Base-by-base conservation (phyloP, 1,140 invertebrate species). In the Aphelenchoides avenae region DNA sequence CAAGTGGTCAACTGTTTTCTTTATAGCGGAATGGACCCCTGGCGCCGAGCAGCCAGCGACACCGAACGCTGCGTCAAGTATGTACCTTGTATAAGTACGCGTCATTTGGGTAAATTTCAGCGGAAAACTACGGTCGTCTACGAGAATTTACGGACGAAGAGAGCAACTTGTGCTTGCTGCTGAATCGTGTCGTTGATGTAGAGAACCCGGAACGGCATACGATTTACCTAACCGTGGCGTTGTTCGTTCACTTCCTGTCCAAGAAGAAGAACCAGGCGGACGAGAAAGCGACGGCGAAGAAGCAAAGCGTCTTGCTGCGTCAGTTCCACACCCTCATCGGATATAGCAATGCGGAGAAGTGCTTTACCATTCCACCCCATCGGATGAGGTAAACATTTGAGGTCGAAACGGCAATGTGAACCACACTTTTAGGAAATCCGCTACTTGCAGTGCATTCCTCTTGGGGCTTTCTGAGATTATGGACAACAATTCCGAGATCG, bases 371-470 rank as follows among this genome's bases (percentile, higher is more conserved):
- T 13, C 84, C 89, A n/a, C 89, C 93, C 1, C 82, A 87, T 61
- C 85, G 86, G 69, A 77, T 97, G 36, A 84, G 90, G 87, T 89
- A 79, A 70, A 42, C 57, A 13, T 48, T 56, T 57, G 61, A 34
- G 22, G 9, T 9, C 9, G 7, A 18, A 58, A 11, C 9, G 58
- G 11, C 6, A 61, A 51, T 9, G 6, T 30, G 22, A 57, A 13
- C 11, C 9, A 46, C 22, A 46, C 54, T 79, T 81, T 36, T 73
- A 87, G 89, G 73, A 82, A 84, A 49, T 94, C 91, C 0, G 86
- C 91, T 4, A 89, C 92, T 1, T 96, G 96, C 26, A 95, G 92
- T 79, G 89, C 90, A 4, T 97, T 94, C 74, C 79, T 99, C 69
- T 85, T 88, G 18, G 91, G 90, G 75, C 78, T 95, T 41, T 89